Evolutionary conservation across 2,888 invertebrate species (phyloP).

Genomic region (Xestobium rufovillosum): DNA sequence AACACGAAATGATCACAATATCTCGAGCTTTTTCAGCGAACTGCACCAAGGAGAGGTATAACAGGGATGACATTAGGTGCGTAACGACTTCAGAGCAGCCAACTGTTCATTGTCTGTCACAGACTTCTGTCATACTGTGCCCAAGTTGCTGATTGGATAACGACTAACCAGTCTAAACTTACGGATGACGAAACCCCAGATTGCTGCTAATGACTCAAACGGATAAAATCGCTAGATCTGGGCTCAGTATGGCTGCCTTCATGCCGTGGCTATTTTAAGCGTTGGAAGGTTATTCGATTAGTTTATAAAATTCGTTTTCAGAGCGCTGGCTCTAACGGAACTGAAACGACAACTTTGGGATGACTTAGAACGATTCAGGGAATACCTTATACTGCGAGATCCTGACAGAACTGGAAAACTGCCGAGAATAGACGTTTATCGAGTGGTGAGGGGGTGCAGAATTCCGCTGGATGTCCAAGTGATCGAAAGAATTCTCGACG

Average conservation of each 20-base stretch:
- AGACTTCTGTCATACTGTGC: no score
- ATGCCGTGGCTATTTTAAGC: no score
- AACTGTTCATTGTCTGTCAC: background rate
- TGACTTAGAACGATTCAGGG: slow-evolving; percentile 54
- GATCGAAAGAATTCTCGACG: slow-evolving; percentile 60
- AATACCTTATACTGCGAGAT: slow-evolving; percentile 54
- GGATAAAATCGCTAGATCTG: no score
- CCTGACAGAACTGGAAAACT: slow-evolving; percentile 51
- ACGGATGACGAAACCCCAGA: no score
- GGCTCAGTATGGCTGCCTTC: no score
- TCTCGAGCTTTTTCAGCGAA: slow-evolving; percentile 65
- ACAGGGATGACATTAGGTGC: slow-evolving; percentile 45
- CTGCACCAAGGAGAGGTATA: slow-evolving; percentile 43
- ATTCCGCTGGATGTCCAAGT: slow-evolving; percentile 62
- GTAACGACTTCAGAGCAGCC: slow-evolving; percentile 40
- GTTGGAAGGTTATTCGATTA: no score
- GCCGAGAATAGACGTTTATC: slow-evolving; percentile 51
- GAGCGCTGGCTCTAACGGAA: slow-evolving; percentile 64
- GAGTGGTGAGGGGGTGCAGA: slow-evolving; percentile 59
- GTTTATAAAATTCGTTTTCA: no score
- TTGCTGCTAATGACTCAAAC: no score
- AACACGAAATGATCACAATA: slow-evolving; percentile 74
- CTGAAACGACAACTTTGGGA: slow-evolving; percentile 68
- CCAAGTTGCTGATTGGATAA: no score
- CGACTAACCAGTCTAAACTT: no score